Evolutionary conservation across 2,113 vertebrate species (phyloP).

Genomic region (Atherinomorus stipes): DNA sequence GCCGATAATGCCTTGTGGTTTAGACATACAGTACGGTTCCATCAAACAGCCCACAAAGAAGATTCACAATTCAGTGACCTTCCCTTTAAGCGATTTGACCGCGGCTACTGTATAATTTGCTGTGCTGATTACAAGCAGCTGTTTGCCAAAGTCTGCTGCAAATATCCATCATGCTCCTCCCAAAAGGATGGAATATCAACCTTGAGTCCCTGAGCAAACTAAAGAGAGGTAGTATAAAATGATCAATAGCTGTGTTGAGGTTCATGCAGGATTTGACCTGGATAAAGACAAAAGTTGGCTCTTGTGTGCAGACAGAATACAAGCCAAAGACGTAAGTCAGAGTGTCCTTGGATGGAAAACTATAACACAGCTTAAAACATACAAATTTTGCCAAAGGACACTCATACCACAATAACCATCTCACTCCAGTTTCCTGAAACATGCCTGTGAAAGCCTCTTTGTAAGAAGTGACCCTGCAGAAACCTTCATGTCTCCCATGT

Average conservation of each 20-base stretch:
- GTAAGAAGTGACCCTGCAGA: conserved; percentile 1
- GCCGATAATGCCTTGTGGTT: conserved; percentile 49
- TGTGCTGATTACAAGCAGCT: conserved; percentile 20
- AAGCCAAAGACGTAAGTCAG: conserved; percentile 55
- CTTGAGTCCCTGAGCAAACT: background rate
- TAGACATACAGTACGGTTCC: conserved; percentile 47
- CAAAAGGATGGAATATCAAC: conserved; percentile 10
- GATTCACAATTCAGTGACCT: conserved; percentile 61
- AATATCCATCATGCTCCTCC: conserved; percentile 1
- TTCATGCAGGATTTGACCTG: background rate
- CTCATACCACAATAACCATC: conserved; percentile 1
- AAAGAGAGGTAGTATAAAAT: conserved; percentile 1
- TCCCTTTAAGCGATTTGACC: conserved; percentile 51
- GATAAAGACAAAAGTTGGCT: conserved; percentile 19
- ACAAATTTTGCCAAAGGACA: conserved; percentile 47
- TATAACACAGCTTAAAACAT: conserved; percentile 42
- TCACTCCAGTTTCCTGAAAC: conserved; percentile 30
- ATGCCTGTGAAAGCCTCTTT: conserved; percentile 12
- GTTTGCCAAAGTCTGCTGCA: conserved; percentile 22
- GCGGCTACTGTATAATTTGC: conserved; percentile 54
- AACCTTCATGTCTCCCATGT: conserved; percentile 1
- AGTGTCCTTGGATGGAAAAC: conserved; percentile 24
- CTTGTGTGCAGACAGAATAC: conserved; percentile 14
- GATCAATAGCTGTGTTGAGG: conserved; percentile 4
- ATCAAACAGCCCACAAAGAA: conserved; percentile 48